Base-by-base conservation (phyloP, 2,888 invertebrate genomes). In the Thalpophila matura region DNA sequence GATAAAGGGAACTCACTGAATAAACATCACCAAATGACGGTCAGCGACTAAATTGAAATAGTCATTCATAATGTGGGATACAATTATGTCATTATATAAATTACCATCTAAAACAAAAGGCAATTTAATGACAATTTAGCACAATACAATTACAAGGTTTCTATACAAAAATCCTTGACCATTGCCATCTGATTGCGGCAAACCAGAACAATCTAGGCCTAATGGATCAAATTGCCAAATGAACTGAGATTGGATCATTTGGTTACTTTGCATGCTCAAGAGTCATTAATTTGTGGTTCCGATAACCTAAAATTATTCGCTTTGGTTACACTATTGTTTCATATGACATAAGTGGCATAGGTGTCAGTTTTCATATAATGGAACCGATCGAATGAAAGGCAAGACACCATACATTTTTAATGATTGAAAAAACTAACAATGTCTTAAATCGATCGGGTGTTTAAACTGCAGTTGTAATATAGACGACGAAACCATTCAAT, bases 181-280 rank as follows among this genome's bases (percentile, higher is more conserved):
- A 29, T 29, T 40, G 22, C 31, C 49, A 31, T 37, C 26, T 1
- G 53, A 67, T 58, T 57, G 50, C 40, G 53, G 49, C 26, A 55
- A 47, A 42, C 57, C 64, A 47, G 38, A 55, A 45, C 55, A 59
- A 62, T 45, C 33, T 50, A 42, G 46, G 43, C 55, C 33, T 79
- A 78, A 82, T 79, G 63, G 70, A 81, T 79, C 56, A 74, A 69
- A 77, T 47, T 57, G 63, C 54, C 53, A 64, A 78, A 80, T 73
- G 45, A 56, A 50, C 58, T 37, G 54, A 53, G 68, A 73, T 74
- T 68, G 72, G 53, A 68, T 62, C 59, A 70, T 78, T 82, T 68
- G 53, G 71, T 64, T 57, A 43, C 60, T 72, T 81, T 71, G 65
- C 82, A 73, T 64, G 58, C 57, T 53, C 51, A 50, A 57, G 16